Conservation (phyloP, 2,888 invertebrate genomes). For the Tryphoninae sp. region DNA sequence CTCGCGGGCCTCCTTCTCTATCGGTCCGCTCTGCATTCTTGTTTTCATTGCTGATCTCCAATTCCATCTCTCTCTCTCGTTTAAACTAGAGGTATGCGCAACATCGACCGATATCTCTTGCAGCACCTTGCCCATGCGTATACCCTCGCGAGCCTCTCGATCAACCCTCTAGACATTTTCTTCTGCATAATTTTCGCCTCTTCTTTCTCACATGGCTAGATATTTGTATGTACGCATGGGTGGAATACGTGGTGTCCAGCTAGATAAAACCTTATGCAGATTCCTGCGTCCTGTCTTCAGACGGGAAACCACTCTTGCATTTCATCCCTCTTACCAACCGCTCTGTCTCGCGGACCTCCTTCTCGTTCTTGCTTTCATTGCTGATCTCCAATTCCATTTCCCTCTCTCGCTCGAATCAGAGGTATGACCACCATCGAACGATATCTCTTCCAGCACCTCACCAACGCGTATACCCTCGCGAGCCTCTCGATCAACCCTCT, state of each 20-base stretch:
- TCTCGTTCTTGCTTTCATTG: neutral
- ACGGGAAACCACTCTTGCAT: constrained; percentile 33
- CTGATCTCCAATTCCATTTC: constrained; percentile 35
- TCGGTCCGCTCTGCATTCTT: neutral
- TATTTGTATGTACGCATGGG: too few species aligned
- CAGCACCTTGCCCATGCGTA: constrained; percentile 61
- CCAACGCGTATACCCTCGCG: constrained; percentile 49
- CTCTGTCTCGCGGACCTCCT: constrained; percentile 36
- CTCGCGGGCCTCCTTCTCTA: constrained; percentile 39
- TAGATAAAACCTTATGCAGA: too few species aligned
- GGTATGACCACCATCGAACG: constrained; percentile 33
- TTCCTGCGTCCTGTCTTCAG: constrained; percentile 34
- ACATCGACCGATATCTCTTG: constrained; percentile 47
- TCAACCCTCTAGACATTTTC: constrained; percentile 38
- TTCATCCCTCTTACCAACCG: constrained; percentile 1
- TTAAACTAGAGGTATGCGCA: constrained; percentile 42
- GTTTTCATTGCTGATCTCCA: constrained; percentile 4
- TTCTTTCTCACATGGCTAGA: too few species aligned
- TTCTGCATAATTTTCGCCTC: constrained; percentile 32
- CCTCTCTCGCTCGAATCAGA: constrained; percentile 62
- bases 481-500: constrained; percentile 40
- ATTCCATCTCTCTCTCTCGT: constrained; percentile 61
- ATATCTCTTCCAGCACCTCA: constrained; percentile 61
- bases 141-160: constrained; percentile 36
- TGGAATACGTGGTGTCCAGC: too few species aligned